Percentiles rank a stretch among this genome's conserved stretches.
Conservation (phyloP, 2,797 vertebrate genomes). For the Hylomyscus alleni region DNA sequence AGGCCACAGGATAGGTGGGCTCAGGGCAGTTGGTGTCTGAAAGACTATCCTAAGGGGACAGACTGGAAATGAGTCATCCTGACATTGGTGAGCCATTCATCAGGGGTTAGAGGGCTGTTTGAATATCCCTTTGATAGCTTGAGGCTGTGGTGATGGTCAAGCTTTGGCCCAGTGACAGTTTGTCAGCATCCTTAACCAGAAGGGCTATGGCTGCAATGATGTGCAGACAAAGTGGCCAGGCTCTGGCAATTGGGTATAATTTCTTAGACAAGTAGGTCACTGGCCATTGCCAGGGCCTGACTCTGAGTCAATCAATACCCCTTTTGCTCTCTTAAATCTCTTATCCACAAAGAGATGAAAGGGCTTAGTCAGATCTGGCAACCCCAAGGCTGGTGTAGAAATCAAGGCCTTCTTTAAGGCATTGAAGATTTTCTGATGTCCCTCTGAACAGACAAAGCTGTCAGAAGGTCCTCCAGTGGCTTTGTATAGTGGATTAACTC, state of each 20-base stretch:
- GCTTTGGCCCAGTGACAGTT: not conserved
- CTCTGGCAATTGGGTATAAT: not conserved
- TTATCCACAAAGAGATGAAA: not conserved
- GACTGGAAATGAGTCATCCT: not conserved
- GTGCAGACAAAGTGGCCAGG: not conserved
- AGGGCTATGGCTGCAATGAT: not conserved
- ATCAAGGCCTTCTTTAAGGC: not conserved
- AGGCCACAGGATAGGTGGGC: not conserved
- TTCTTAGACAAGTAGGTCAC: not conserved
- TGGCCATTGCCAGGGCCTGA: not conserved
- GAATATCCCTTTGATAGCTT: not conserved
- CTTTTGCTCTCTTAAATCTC: not conserved
- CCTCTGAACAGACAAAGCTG: not conserved
- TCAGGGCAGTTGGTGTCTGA: not conserved
- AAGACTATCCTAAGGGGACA: not conserved
- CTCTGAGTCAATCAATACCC: not conserved
- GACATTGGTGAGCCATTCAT: not conserved
- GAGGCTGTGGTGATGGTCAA: not conserved
- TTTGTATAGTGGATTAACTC: not conserved
- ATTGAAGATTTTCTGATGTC: not conserved
- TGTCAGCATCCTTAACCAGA: not conserved
- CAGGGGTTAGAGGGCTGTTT: not conserved
- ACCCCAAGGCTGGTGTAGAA: not conserved
- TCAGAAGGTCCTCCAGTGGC: not conserved
- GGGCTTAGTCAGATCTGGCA: not conserved